phyloP scores from a whole-genome alignment of 2,888 invertebrate species.

The Orthosia cruda region DNA sequence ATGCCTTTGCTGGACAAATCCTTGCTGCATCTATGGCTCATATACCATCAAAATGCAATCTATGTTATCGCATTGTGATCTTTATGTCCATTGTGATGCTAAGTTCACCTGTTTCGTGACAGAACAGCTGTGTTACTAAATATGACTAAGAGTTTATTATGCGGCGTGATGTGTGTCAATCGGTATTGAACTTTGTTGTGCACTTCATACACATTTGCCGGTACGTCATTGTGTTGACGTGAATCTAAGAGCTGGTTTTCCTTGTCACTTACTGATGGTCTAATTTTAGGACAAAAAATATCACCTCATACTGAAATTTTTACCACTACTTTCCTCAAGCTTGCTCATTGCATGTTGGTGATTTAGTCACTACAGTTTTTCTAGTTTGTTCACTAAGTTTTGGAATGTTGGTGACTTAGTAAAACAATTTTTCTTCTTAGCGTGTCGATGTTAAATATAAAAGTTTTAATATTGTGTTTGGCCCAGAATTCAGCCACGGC shows the following conservation, averaged over 20 bases:
- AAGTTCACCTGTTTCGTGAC: background rate
- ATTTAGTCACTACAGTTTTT: too few species aligned
- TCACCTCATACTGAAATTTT: background rate
- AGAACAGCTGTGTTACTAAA: conserved; percentile 6
- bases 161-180: background rate
- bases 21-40: too few species aligned
- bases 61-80: too few species aligned
- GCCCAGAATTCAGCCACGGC: too few species aligned
- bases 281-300: background rate
- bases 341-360: too few species aligned
- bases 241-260: background rate
- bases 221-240: conserved; percentile 1
- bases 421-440: too few species aligned
- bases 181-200: background rate
- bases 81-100: background rate
- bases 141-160: background rate
- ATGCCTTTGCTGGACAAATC: too few species aligned
- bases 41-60: too few species aligned
- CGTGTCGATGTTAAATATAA: too few species aligned
- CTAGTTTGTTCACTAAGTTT: too few species aligned
- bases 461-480: too few species aligned
- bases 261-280: background rate
- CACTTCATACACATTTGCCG: background rate
- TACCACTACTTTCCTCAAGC: background rate
- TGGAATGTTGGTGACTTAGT: too few species aligned